phyloP scores from a whole-genome alignment of 2,797 vertebrate species.

The Heteromormyrus szaboi region DNA sequence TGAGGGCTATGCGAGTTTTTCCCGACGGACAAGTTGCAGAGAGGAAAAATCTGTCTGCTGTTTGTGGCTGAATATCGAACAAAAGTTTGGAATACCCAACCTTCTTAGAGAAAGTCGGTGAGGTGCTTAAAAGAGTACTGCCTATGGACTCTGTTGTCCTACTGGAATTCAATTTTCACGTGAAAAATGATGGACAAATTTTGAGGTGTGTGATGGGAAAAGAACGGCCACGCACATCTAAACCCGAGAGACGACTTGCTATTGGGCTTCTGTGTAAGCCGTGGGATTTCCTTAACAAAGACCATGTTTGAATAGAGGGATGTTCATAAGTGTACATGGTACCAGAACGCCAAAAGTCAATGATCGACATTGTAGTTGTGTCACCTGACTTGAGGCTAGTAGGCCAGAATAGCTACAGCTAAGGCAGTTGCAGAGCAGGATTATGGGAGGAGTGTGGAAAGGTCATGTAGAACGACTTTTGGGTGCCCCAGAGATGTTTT shows the following conservation, averaged over 20 bases:
- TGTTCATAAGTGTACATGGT: neutral
- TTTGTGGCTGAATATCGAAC: neutral
- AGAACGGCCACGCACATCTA: neutral
- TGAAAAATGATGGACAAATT: neutral
- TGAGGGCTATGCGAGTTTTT: neutral
- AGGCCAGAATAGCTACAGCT: neutral
- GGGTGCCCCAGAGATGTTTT: neutral
- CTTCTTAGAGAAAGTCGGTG: neutral
- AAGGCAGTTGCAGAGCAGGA: neutral
- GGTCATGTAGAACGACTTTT: neutral
- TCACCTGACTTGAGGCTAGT: neutral
- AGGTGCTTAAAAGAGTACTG: neutral
- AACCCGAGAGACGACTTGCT: neutral
- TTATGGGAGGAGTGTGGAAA: neutral
- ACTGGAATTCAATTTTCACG: neutral
- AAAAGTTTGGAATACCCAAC: neutral
- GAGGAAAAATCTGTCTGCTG: neutral
- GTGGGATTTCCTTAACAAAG: neutral
- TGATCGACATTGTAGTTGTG: neutral
- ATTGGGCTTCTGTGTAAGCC: neutral
- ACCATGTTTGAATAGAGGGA: neutral
- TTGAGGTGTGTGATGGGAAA: neutral
- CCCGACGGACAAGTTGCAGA: neutral
- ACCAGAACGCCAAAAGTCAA: neutral
- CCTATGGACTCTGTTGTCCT: neutral